phyloP scores from a whole-genome alignment of 2,113 vertebrate genomes.

The Prolemur simus region DNA sequence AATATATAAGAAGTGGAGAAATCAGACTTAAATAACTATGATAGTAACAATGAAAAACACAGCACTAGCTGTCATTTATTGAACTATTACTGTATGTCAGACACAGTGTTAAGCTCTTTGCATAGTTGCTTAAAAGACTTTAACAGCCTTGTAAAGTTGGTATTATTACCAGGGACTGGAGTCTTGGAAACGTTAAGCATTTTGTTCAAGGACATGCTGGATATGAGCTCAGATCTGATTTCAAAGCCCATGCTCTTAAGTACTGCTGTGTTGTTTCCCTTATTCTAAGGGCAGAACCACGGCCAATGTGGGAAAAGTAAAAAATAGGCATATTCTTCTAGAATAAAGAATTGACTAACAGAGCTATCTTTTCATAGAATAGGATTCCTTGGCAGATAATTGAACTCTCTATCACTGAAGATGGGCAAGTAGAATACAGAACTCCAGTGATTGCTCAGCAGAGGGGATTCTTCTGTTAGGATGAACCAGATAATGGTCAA shows the following conservation, averaged over 20 bases:
- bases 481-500: background rate
- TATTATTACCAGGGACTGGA: slow-evolving; percentile 29
- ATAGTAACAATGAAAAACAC: background rate
- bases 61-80: background rate
- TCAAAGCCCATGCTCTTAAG: slow-evolving; percentile 35
- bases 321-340: slow-evolving; percentile 18
- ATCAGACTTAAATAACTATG: background rate
- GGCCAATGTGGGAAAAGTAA: background rate
- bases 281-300: slow-evolving; percentile 3
- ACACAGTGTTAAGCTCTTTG: slow-evolving; percentile 14
- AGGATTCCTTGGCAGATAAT: background rate
- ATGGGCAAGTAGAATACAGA: background rate
- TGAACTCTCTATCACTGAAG: background rate
- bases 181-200: slow-evolving; percentile 33
- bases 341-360: slow-evolving; percentile 30
- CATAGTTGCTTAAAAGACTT: background rate
- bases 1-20: background rate
- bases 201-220: slow-evolving; percentile 28
- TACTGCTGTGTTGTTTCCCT: slow-evolving; percentile 14
- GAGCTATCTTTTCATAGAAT: background rate
- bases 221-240: slow-evolving; percentile 31
- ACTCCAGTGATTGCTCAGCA: background rate
- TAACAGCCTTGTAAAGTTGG: slow-evolving; percentile 10
- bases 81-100: background rate
- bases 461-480: background rate